phyloP scores from a whole-genome alignment of 2,797 vertebrate species.

The Neopelma chrysocephalum region DNA sequence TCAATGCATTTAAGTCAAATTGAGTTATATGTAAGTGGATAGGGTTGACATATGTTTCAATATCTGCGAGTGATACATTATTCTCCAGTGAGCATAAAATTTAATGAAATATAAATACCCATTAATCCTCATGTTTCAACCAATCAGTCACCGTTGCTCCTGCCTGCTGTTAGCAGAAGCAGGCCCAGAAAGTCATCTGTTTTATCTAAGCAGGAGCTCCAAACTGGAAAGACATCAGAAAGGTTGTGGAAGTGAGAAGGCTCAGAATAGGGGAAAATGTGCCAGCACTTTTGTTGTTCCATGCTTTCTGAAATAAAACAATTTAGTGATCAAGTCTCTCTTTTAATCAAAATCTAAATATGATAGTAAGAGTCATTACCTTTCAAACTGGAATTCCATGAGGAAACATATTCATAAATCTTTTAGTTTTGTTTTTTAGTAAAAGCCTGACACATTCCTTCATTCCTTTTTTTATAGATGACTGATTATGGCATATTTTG shows the following conservation, averaged over 20 bases:
- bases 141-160: slow-evolving; percentile 86
- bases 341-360: not conserved
- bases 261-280: slow-evolving; percentile 35
- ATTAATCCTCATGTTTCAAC: slow-evolving; percentile 95
- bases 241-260: slow-evolving; percentile 72
- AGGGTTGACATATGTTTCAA: slow-evolving; percentile 97
- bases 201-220: slow-evolving; percentile 88
- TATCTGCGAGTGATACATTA: slow-evolving; percentile 93
- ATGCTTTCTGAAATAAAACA: not conserved
- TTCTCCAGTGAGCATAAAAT: slow-evolving; percentile 91
- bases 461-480: not conserved
- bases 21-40: slow-evolving; percentile 95
- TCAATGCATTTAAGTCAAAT: slow-evolving; percentile 95
- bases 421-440: not conserved
- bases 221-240: slow-evolving; percentile 86
- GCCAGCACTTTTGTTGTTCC: slow-evolving; percentile 48
- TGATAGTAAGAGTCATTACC: not conserved
- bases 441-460: not conserved
- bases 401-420: not conserved
- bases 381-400: not conserved
- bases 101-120: slow-evolving; percentile 99
- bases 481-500: not conserved
- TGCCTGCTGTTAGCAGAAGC: slow-evolving; percentile 86
- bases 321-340: not conserved
- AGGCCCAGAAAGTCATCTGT: slow-evolving; percentile 89